Percentiles rank a stretch among this genome's conserved stretches.
Evolutionary conservation across 2,888 invertebrate species (phyloP).

Genomic region (Drosophila quinaria): DNA sequence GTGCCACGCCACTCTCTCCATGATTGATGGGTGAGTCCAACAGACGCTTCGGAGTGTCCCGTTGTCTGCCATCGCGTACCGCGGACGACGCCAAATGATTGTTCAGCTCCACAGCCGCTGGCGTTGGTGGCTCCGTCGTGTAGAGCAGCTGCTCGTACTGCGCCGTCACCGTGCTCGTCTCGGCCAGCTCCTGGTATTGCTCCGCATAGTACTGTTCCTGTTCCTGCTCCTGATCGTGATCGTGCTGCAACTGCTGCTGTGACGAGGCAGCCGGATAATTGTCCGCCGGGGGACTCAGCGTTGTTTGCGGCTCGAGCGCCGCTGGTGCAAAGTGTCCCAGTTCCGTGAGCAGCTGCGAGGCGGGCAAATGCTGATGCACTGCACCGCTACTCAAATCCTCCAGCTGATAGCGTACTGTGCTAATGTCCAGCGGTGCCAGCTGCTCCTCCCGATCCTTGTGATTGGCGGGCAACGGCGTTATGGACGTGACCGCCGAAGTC

Average conservation of each 20-base stretch:
- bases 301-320: constrained; percentile 46
- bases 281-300: constrained; percentile 61
- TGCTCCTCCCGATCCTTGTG: constrained; percentile 30
- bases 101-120: constrained; percentile 58
- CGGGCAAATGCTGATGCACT: constrained; percentile 77
- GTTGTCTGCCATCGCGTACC: constrained; percentile 49
- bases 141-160: constrained; percentile 40
- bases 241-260: constrained; percentile 61
- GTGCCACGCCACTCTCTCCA: constrained; percentile 9
- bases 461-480: constrained; percentile 65
- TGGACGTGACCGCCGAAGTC: constrained; percentile 87
- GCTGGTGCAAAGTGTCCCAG: constrained; percentile 56
- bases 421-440: constrained; percentile 49
- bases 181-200: constrained; percentile 54
- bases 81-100: constrained; percentile 53
- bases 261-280: constrained; percentile 79
- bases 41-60: constrained; percentile 85
- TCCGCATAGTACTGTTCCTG: constrained; percentile 53
- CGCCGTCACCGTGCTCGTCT: constrained; percentile 44
- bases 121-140: constrained; percentile 45
- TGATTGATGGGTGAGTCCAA: constrained; percentile 87
- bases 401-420: constrained; percentile 74
- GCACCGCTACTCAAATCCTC: constrained; percentile 70
- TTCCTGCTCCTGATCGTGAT: constrained; percentile 43
- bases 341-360: constrained; percentile 81